These are phyloP conservation scores for Zaprionus taronus DNA, from an alignment of 1,140 invertebrate genomes.

Conservation along the genomic window DNA sequence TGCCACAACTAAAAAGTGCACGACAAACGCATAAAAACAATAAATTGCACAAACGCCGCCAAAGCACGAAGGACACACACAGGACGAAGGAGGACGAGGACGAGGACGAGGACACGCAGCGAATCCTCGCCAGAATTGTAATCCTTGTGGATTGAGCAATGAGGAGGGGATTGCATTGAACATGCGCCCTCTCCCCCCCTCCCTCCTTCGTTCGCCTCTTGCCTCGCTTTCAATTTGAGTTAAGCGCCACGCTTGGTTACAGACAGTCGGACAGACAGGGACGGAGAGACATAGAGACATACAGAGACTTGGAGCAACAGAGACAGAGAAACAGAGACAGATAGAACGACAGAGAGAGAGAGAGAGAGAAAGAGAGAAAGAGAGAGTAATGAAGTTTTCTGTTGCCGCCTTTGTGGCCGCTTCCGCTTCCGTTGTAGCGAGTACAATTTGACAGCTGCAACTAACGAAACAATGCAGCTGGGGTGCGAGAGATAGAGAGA, in stretches of 20 bases:
- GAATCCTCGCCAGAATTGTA: conserved; percentile 1
- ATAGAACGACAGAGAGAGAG: conserved; percentile 31
- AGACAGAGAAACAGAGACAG: conserved; percentile 2
- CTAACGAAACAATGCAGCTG: conserved; percentile 49
- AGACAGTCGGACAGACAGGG: conserved; percentile 12
- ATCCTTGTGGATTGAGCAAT: conserved; percentile 1
- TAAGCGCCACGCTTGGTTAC: conserved; percentile 59
- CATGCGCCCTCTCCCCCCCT: background rate
- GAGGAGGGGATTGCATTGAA: conserved; percentile 34
- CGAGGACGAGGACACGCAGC: background rate
- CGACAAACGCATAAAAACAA: conserved; percentile 82
- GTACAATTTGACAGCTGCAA: conserved; percentile 77
- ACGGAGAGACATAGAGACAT: conserved; percentile 10
- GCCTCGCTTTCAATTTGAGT: conserved; percentile 69
- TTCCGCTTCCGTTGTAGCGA: conserved; percentile 37
- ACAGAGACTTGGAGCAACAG: background rate
- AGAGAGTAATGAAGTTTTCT: conserved; percentile 72
- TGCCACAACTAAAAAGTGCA: conserved; percentile 81
- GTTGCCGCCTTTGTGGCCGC: conserved; percentile 52
- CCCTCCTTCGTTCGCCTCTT: background rate
- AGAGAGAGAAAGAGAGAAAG: conserved; percentile 18
- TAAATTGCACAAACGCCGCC: conserved; percentile 73
- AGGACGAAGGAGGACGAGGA: background rate
- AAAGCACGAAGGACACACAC: conserved; percentile 4
- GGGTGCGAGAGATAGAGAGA: background rate